Conservation (phyloP, 53 echinoderm and acorn worm species). For the Arbacia lixula region DNA sequence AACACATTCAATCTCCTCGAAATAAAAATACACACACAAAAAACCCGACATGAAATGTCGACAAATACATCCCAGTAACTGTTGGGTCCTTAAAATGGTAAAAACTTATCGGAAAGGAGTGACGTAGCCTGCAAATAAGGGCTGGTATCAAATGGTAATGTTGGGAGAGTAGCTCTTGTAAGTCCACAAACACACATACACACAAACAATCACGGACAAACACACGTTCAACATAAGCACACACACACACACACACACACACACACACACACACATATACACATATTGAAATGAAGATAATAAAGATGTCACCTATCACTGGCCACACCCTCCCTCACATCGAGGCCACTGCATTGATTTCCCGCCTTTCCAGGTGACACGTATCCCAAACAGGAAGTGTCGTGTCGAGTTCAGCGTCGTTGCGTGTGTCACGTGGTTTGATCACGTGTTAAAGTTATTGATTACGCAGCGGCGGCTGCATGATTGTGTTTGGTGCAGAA, state of each 20-base stretch:
- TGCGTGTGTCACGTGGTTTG: not conserved
- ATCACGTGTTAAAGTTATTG: too few relatives aligned
- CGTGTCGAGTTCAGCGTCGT: constrained; percentile 18
- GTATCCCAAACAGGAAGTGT: constrained; percentile 29
- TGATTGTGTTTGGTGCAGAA: too few relatives aligned
- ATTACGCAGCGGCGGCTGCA: too few relatives aligned
- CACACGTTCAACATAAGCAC: not conserved
- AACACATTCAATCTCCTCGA: too few relatives aligned
- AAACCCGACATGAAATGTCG: too few relatives aligned
- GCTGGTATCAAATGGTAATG: too few relatives aligned
- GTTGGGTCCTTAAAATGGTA: too few relatives aligned
- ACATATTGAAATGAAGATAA: not conserved
- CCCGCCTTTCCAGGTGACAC: constrained; percentile 15
- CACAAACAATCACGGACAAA: not conserved
- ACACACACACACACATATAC: not conserved
- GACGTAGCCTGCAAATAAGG: too few relatives aligned
- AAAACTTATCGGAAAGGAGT: too few relatives aligned
- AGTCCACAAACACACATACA: not conserved
- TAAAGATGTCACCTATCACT: not conserved
- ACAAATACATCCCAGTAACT: too few relatives aligned
- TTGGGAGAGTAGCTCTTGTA: too few relatives aligned
- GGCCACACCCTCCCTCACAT: not conserved
- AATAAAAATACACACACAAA: too few relatives aligned
- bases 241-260: not conserved
- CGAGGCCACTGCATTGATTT: not conserved